phyloP scores from a whole-genome alignment of 2,113 vertebrate species.

The Melospiza georgiana region DNA sequence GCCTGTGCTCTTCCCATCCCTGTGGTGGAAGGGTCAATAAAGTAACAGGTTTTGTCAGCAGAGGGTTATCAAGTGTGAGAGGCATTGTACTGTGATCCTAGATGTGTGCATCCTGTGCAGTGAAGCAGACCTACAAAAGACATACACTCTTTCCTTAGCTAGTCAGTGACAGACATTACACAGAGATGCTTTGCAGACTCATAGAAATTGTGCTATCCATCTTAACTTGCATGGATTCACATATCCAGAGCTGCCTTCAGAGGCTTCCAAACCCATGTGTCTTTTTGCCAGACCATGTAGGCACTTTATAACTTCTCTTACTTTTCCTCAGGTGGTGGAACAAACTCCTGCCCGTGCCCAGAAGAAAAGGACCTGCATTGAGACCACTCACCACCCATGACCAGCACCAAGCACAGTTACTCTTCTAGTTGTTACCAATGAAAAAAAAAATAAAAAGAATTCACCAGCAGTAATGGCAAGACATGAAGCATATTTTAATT shows the following conservation, averaged over 20 bases:
- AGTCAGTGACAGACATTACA: background rate
- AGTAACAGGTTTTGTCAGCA: background rate
- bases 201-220: background rate
- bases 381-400: slow-evolving; percentile 20
- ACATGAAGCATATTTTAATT: slow-evolving; percentile 71
- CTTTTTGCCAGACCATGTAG: background rate
- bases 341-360: background rate
- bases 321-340: slow-evolving; percentile 42
- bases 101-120: background rate
- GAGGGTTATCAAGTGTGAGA: background rate
- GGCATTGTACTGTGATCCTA: background rate
- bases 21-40: background rate
- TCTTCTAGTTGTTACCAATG: slow-evolving; percentile 47
- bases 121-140: background rate
- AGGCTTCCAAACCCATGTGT: background rate
- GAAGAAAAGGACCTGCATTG: slow-evolving; percentile 10
- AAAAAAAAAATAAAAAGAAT: slow-evolving; percentile 42
- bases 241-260: background rate
- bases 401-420: slow-evolving; percentile 39
- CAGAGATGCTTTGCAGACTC: background rate
- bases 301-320: background rate
- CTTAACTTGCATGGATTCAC: background rate
- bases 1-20: background rate
- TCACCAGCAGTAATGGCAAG: slow-evolving; percentile 67
- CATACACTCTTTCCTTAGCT: background rate